Percentiles rank a stretch among this genome's conserved stretches.
phyloP scores from a whole-genome alignment of 2,797 vertebrate genomes.

The Schizopygopsis malacanthus region DNA sequence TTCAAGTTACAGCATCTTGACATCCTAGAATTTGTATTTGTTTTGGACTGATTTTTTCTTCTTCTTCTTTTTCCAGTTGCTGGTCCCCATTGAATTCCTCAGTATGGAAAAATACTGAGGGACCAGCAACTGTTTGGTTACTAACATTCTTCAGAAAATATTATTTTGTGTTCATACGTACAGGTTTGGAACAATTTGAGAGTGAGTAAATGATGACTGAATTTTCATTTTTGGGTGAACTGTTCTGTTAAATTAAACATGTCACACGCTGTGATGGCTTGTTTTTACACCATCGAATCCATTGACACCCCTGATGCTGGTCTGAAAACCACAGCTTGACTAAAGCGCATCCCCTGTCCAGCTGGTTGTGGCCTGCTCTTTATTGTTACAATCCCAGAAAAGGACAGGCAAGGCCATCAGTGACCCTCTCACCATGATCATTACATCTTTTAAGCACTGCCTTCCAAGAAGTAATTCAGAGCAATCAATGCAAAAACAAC shows the following conservation, averaged over 20 bases:
- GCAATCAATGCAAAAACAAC: constrained; percentile 37
- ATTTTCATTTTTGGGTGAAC: background rate
- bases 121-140: background rate
- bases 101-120: background rate
- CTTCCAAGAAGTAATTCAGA: constrained; percentile 40
- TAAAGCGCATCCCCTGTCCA: background rate
- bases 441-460: constrained; percentile 28
- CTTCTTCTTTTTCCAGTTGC: background rate
- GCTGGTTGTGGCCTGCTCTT: background rate
- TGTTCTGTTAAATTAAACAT: background rate
- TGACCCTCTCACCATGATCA: background rate
- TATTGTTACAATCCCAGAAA: constrained; percentile 5
- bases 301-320: background rate
- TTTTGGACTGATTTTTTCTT: background rate
- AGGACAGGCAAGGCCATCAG: background rate
- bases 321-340: constrained; percentile 9
- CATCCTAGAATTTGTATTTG: background rate
- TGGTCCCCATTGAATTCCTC: background rate
- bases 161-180: background rate
- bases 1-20: background rate
- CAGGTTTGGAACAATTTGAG: background rate
- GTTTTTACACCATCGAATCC: background rate
- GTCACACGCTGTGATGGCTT: background rate
- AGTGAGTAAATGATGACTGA: background rate
- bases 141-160: background rate